Base-by-base conservation (phyloP, 2,797 vertebrate species). In the Gymnopithys bicolor region DNA sequence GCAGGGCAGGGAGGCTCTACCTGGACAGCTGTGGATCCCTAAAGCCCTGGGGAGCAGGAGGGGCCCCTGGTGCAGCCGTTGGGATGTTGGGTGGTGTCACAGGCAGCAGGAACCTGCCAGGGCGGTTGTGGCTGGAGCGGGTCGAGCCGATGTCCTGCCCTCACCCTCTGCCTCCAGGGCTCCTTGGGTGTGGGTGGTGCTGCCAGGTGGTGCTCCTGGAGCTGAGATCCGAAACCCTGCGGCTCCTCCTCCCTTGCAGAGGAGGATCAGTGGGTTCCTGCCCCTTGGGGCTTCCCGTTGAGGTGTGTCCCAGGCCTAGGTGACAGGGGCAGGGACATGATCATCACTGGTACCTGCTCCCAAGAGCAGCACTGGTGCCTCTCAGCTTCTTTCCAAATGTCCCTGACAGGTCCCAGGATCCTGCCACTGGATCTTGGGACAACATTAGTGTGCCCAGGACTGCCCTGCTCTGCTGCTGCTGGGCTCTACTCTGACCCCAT, bases 41-140 rank as follows among this genome's bases (percentile, higher is more conserved):
- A 17, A 24, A 74, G 69, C n/a, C 0, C 3, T 27, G 68, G 51
- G 18, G 32, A 55, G 30, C 0, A 52, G 51, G 28, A 52, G 51
- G 0, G 45, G 53, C 18, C 63, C 24, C 16, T 0, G 17, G 28
- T 30, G 6, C 30, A 25, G 52, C 39, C 0, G 0, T 41, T 0
- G 0, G 23, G 9, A 30, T 2, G 3, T 32, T 4, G 3, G 1
- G 71, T 24, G 25, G 28, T 5, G 2, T 28, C 7, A 5, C 27
- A 4, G 49, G 25, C 7, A 3, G 53, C 79, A 80, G 64, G 43
- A 83, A 86, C 92, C 89, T 55, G 83, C 46, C 10, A 18, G 71
- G 28, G 63, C 3, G 0, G 71, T 85, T 93, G 63, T 53, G 49
- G 75, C 53, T 7, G 5, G 67, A 75, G 75, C 5, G 0, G 35